phyloP scores from a whole-genome alignment of 2,888 invertebrate species.

The Volucella zonaria region DNA sequence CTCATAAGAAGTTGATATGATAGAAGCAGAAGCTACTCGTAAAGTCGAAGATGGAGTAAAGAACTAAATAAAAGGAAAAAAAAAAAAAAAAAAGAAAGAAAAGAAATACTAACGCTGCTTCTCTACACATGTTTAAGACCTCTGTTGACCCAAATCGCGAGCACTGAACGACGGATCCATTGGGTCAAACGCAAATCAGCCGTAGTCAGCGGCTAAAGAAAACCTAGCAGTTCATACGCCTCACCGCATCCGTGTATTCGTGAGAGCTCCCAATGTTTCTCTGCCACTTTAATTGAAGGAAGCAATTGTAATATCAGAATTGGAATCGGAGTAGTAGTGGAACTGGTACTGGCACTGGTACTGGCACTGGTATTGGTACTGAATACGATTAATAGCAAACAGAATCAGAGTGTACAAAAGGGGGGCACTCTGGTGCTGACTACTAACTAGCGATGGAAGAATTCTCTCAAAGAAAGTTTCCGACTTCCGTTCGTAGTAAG shows the following conservation, averaged over 20 bases:
- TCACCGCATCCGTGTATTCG: constrained; percentile 25
- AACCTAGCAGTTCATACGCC: constrained; percentile 15
- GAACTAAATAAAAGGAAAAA: constrained; percentile 12
- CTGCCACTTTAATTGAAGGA: constrained; percentile 35
- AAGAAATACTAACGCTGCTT: constrained; percentile 28
- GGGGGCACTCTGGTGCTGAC: constrained; percentile 1
- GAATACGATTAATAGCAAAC: too few relatives aligned
- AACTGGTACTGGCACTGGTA: not conserved
- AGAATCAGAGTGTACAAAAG: not conserved
- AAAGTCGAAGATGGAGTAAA: not conserved
- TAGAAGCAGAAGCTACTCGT: not conserved
- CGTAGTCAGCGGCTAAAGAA: constrained; percentile 40
- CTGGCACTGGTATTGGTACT: too few relatives aligned
- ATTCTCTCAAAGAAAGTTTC: constrained; percentile 34
- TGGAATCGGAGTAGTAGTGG: constrained; percentile 15
- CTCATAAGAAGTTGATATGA: constrained; percentile 1
- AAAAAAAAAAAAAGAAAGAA: constrained; percentile 33
- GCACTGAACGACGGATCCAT: constrained; percentile 46
- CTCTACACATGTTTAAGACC: constrained; percentile 67
- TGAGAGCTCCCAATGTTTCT: constrained; percentile 13
- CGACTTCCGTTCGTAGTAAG: constrained; percentile 24
- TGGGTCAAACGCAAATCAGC: constrained; percentile 69
- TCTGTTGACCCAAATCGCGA: constrained; percentile 66
- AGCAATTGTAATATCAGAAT: constrained; percentile 23
- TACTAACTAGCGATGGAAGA: constrained; percentile 1